Percentiles rank a stretch among this genome's conserved stretches.
phyloP scores from a whole-genome alignment of 2,797 vertebrate species.

The Austrolebias charrua region DNA sequence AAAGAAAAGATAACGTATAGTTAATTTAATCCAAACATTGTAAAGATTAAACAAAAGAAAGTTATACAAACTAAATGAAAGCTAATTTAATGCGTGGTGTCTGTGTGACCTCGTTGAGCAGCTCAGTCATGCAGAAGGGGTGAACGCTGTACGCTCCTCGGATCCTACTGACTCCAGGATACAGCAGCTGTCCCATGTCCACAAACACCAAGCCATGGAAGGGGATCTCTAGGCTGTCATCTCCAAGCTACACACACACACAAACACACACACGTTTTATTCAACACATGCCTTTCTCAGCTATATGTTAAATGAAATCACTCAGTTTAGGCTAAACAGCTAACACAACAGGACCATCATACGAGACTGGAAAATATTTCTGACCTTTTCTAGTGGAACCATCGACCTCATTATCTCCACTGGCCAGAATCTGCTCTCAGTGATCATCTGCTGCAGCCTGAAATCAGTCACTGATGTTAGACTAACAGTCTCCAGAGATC shows the following conservation, averaged over 20 bases:
- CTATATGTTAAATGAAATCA: neutral
- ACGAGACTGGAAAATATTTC: neutral
- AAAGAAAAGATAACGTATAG: too few species aligned
- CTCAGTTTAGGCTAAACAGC: neutral
- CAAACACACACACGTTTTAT: neutral
- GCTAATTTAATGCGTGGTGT: neutral
- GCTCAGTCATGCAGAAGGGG: slow-evolving; percentile 77
- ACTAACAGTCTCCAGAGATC: too few species aligned
- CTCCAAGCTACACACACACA: slow-evolving; percentile 60
- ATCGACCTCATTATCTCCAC: slow-evolving; percentile 85
- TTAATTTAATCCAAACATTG: too few species aligned
- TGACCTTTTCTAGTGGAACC: slow-evolving; percentile 56
- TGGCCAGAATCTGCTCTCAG: slow-evolving; percentile 82
- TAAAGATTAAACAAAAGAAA: neutral
- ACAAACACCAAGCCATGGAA: slow-evolving; percentile 90
- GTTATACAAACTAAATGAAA: neutral
- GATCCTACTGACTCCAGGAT: slow-evolving; percentile 86
- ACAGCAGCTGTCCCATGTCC: slow-evolving; percentile 87
- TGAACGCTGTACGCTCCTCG: slow-evolving; percentile 86
- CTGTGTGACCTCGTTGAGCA: slow-evolving; percentile 85
- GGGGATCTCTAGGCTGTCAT: slow-evolving; percentile 81
- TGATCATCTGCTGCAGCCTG: slow-evolving; percentile 84
- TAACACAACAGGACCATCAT: neutral
- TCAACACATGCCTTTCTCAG: neutral
- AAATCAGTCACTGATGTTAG: slow-evolving; percentile 2